Conservation (phyloP, 2,113 vertebrate genomes). For the Potamarius usumacintae region DNA sequence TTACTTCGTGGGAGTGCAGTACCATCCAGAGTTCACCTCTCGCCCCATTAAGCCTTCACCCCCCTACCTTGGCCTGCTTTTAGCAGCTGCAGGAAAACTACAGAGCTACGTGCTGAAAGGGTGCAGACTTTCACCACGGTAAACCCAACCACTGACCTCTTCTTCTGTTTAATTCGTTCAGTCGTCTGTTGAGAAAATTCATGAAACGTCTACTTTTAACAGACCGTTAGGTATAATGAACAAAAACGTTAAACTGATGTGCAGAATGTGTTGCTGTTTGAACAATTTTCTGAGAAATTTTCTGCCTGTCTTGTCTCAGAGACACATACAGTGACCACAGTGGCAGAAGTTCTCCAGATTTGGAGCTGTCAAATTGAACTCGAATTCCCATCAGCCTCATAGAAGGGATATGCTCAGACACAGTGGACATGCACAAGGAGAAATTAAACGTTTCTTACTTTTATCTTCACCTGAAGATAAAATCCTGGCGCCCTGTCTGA, state of each 20-base stretch:
- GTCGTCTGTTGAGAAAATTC: neutral
- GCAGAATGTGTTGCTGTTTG: neutral
- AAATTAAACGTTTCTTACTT: neutral
- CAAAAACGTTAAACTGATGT: neutral
- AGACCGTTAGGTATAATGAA: neutral
- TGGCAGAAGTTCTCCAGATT: constrained; percentile 88
- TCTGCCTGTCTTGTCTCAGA: constrained; percentile 65
- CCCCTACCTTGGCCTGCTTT: constrained; percentile 87
- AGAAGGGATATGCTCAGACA: constrained; percentile 3
- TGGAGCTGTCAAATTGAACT: constrained; percentile 82
- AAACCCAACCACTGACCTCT: neutral
- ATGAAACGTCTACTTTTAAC: constrained; percentile 70
- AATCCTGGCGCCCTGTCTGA: neutral
- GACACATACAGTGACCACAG: constrained; percentile 91
- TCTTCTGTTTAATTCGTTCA: neutral
- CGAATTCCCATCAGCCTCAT: constrained; percentile 73
- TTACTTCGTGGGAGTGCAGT: constrained; percentile 94
- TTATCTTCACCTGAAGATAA: neutral
- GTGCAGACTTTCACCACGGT: constrained; percentile 91
- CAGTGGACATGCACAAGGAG: neutral
- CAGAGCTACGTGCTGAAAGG: constrained; percentile 86
- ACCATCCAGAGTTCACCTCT: constrained; percentile 94
- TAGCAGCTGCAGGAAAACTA: constrained; percentile 87
- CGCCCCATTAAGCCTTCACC: constrained; percentile 95
- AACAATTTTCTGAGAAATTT: neutral